Percentiles rank a stretch among this genome's conserved stretches.
Evolutionary conservation across 2,113 vertebrate genomes (phyloP).

Genomic region (Lota lota): DNA sequence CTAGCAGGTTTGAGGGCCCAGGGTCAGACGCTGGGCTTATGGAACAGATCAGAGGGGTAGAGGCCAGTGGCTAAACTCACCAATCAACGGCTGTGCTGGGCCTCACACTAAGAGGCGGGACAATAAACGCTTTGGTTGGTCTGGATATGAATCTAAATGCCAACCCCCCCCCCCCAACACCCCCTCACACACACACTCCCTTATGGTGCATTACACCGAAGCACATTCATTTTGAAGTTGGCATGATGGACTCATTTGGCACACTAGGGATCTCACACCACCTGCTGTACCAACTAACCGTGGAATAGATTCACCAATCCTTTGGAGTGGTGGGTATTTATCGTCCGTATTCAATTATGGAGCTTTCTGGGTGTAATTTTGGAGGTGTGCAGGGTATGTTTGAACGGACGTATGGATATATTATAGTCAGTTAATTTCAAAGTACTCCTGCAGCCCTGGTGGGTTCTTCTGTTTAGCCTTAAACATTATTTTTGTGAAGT

Average conservation of each 20-base stretch:
- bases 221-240: not conserved
- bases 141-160: conserved; percentile 61
- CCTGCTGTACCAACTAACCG: no score
- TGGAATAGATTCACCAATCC: no score
- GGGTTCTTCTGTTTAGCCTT: no score
- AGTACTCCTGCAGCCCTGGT: no score
- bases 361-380: no score
- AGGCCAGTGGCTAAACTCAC: conserved; percentile 3
- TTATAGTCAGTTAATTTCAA: no score
- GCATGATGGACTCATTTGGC: not conserved
- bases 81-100: conserved; percentile 38
- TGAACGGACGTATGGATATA: no score
- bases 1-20: not conserved
- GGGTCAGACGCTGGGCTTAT: not conserved
- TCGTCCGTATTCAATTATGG: no score
- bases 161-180: conserved; percentile 45
- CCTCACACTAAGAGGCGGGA: conserved; percentile 43
- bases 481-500: no score
- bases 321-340: no score
- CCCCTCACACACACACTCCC: conserved; percentile 31
- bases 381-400: no score
- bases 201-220: conserved; percentile 12
- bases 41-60: not conserved
- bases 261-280: no score
- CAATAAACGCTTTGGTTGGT: conserved; percentile 60